Base-by-base conservation (phyloP, 2,113 vertebrate genomes). In the Leptobrachium ailaonicum region DNA sequence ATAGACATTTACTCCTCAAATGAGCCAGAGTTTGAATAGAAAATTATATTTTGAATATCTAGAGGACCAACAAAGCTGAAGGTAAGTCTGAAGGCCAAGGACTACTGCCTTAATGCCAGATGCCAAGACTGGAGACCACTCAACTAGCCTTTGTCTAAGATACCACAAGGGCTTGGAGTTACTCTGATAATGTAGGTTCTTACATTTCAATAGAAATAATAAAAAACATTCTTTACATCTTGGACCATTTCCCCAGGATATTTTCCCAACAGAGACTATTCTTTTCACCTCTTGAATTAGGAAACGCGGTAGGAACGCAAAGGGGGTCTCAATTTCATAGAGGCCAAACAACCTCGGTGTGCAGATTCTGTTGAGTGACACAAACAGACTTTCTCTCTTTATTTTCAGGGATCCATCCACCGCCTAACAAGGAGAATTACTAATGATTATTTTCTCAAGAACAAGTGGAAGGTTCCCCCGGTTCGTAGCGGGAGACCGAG, bases 221-320 rank as follows among this genome's bases (percentile, higher is more conserved):
- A 60, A 12, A 60, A 60, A 60, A 60, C 13, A 14, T 60, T 60
- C 13, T 60, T 12, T 60, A 12, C 13, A 12, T 14, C 56, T 13
- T 60, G 6, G 5, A 12, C 14, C 66, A 12, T n/a, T 0, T 32
- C 11, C 45, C n/a, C 73, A 80, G 81, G 83, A 84, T 83, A 71
- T 82, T 42, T 72, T 70, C 82, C 85, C 76, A 82, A 8, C 77
- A 77, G 83, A 73, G 82, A 81, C 77, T 78, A 0, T 0, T 77
- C 84, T 79, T 85, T 73, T 80, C 66, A 86, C 85, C 85, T 76
- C 6, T 1, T 84, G 76, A 83, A 54, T 79, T 63, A 77, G 79
- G 75, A 85, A 80, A 78, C 58, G 8, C 82, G 71, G 82, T 75
- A 78, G 2, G 73, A 2, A 4, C 4, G 82, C 45, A 84, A 83